phyloP scores from a whole-genome alignment of 2,113 vertebrate genomes.

The Sturnus vulgaris region DNA sequence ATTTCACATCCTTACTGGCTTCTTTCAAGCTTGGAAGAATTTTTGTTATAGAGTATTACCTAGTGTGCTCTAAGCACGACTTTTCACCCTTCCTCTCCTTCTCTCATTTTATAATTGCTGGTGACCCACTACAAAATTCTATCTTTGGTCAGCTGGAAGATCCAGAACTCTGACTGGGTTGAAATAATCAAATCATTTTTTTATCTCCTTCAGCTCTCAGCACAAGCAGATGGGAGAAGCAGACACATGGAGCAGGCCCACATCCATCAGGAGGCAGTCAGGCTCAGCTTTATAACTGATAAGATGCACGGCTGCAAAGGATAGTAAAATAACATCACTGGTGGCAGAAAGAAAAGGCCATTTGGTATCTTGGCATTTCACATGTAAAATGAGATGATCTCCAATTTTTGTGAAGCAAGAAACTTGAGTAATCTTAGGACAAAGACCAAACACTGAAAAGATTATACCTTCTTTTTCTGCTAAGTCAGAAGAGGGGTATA shows the following conservation, averaged over 20 bases:
- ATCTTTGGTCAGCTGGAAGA: not conserved
- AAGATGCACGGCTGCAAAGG: not conserved
- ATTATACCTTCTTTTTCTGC: conserved; percentile 7
- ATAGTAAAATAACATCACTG: not conserved
- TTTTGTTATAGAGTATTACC: not conserved
- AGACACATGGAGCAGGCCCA: not conserved
- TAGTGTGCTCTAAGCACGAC: rapidly evolving
- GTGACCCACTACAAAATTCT: not conserved
- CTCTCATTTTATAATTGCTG: not conserved
- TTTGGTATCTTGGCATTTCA: not conserved
- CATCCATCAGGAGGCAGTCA: not conserved
- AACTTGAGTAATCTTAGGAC: not conserved
- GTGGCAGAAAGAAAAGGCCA: not conserved
- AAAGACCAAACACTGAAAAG: not conserved
- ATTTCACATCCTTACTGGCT: not conserved
- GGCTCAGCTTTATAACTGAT: not conserved
- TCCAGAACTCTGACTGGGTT: not conserved
- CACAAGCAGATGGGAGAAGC: not conserved
- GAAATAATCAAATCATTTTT: not conserved
- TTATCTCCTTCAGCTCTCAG: not conserved
- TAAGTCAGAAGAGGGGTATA: not conserved
- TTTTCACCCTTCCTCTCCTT: not conserved
- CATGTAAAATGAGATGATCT: not conserved
- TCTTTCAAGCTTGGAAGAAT: not conserved
- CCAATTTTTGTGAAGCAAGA: not conserved